Evolutionary conservation across 2,797 vertebrate species (phyloP), one percentile per base, ranked within the genome.

Genomic region (Antennarius maculatus): DNA sequence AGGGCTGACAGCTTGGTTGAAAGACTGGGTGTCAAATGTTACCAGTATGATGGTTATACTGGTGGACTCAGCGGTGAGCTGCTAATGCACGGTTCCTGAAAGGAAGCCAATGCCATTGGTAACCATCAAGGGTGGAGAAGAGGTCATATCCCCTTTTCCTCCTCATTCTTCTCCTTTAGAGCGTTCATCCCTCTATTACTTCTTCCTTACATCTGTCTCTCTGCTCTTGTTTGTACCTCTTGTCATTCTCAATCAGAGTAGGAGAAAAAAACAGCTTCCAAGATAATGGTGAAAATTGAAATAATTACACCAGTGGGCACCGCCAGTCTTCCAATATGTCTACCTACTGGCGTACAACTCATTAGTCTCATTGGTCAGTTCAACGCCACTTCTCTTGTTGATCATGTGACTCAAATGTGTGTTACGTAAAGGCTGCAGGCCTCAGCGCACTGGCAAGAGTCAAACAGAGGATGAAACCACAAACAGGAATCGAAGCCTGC

Each of bases 1-100:
- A 59, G 37, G 1, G 11, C 56, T 42, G 63, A 72, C 41, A 76
- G 54, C 51, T 48, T 46, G 4, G 16, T 54, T 17, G 67, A 60
- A 63, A 69, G 72, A 79, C 41, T 50, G 59, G 74, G 56, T 0
- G 7, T 52, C 31, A 28, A 61, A 69, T 71, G 76, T 80, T 59
- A 71, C 65, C 52, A 59, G 64, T 61, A 76, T n/a, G 14, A 66
- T 53, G 54, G 69, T 41, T 63, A 43, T 17, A 3, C 60, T 69
- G 61, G 43, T 68, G 67, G 79, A 55, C 82, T 85, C 76, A 85
- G 81, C 82, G 82, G 73, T 71, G 74, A 75, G 66, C 69, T 56
- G 74, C 58, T 88, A 81, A 89, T 88, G 86, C 89, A 87, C 82
- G 81, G 43, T 77, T 54, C 78, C 80, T 85, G 70, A 88, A 87